Conservation (phyloP, 2,888 invertebrate species). For the Nomada fucata region DNA sequence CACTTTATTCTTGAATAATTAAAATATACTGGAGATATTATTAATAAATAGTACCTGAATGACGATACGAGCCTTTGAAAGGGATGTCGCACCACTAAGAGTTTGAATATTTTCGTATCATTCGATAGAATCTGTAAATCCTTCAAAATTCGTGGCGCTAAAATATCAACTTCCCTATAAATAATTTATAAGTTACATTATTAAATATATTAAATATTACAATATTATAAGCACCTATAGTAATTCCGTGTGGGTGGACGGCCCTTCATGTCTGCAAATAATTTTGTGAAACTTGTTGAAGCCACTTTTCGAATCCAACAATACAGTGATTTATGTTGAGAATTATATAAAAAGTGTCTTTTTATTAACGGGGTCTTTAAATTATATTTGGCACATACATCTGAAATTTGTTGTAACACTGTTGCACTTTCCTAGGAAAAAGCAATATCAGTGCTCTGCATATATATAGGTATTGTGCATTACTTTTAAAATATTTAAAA, state of each 20-base stretch:
- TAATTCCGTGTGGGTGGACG: slow-evolving; percentile 69
- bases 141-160: slow-evolving; percentile 72
- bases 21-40: background rate
- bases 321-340: slow-evolving; percentile 76
- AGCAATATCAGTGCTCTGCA: background rate
- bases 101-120: slow-evolving; percentile 75
- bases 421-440: slow-evolving; percentile 61
- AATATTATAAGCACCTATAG: slow-evolving; percentile 74
- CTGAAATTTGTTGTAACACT: slow-evolving; percentile 68
- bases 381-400: slow-evolving; percentile 77
- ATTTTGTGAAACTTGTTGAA: slow-evolving; percentile 82
- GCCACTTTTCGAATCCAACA: slow-evolving; percentile 83
- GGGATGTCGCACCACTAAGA: slow-evolving; percentile 82
- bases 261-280: slow-evolving; percentile 79
- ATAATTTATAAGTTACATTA: slow-evolving; percentile 36
- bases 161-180: slow-evolving; percentile 76
- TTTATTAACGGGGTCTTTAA: slow-evolving; percentile 71
- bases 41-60: slow-evolving; percentile 75
- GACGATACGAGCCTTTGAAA: slow-evolving; percentile 83
- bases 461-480: background rate
- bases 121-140: slow-evolving; percentile 69
- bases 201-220: slow-evolving; percentile 2
- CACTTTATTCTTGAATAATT: background rate
- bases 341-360: slow-evolving; percentile 77
- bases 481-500: background rate